These are phyloP conservation scores for Bettongia penicillata DNA, from an alignment of 2,113 vertebrate genomes.

Conservation along the genomic window DNA sequence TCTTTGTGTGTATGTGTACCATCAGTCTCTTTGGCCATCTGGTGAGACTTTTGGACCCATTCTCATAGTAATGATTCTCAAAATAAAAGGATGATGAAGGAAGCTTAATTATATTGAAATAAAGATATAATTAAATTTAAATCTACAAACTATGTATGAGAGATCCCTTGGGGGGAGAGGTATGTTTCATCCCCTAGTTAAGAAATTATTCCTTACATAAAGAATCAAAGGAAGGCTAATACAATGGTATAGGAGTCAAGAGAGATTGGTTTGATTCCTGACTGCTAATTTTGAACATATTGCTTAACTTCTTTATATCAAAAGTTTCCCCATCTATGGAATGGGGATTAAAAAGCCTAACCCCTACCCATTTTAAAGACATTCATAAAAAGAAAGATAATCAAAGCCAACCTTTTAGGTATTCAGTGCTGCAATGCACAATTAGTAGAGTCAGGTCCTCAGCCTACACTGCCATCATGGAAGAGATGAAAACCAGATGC, in stretches of 20 bases:
- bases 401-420: neutral
- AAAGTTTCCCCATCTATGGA: conserved; percentile 9
- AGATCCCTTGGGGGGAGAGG: too few relatives aligned
- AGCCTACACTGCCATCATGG: neutral
- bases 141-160: too few relatives aligned
- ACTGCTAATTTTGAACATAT: neutral
- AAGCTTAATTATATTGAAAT: neutral
- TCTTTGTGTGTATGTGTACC: neutral
- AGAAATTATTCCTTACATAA: neutral
- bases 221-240: neutral
- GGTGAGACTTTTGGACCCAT: neutral
- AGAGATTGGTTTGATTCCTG: neutral
- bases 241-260: neutral
- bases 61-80: neutral
- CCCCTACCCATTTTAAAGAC: neutral
- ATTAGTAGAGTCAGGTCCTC: neutral
- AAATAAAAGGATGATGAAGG: neutral
- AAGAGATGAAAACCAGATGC: neutral
- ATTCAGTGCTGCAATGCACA: neutral
- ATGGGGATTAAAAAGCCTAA: conserved; percentile 21
- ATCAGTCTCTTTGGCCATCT: neutral
- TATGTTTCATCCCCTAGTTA: neutral
- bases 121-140: neutral
- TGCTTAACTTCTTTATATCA: neutral
- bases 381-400: neutral